Evolutionary conservation across 2,113 vertebrate genomes (phyloP).

Genomic region (Euleptes europaea): DNA sequence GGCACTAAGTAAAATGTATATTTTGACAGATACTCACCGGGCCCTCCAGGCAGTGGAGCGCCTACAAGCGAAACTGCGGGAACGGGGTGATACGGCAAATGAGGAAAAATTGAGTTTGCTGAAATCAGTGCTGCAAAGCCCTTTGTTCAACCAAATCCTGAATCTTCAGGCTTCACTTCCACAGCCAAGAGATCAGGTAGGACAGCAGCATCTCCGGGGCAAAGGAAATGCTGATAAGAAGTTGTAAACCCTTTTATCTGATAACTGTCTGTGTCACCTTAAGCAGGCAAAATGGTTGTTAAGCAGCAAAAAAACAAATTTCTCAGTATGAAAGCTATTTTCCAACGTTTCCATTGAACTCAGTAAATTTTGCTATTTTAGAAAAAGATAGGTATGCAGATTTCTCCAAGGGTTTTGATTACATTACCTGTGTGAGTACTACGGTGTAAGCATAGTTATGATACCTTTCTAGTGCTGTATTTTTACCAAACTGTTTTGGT

Average conservation of each 20-base stretch:
- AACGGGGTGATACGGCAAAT: slow-evolving; percentile 86
- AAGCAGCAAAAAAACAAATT: slow-evolving; percentile 1
- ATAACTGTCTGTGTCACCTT: slow-evolving; percentile 29
- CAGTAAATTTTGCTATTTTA: fast-evolving
- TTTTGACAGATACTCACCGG: slow-evolving; percentile 85
- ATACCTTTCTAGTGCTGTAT: background rate
- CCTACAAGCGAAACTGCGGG: slow-evolving; percentile 90
- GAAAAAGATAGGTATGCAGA: background rate
- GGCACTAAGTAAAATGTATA: slow-evolving; percentile 36
- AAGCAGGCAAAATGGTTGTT: slow-evolving; percentile 31
- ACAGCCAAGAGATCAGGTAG: slow-evolving; percentile 91
- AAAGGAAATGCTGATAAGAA: background rate
- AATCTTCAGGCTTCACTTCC: slow-evolving; percentile 91
- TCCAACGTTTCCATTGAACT: background rate
- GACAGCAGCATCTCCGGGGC: background rate
- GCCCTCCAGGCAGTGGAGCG: slow-evolving; percentile 95
- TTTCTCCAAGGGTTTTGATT: background rate
- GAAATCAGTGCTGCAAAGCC: slow-evolving; percentile 93
- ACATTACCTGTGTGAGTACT: background rate
- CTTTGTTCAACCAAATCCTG: slow-evolving; percentile 97
- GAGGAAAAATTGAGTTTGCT: slow-evolving; percentile 92
- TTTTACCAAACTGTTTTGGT: background rate
- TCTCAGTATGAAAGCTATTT: background rate
- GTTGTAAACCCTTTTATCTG: background rate
- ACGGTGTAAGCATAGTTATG: no score